phyloP scores from a whole-genome alignment of 2,888 invertebrate species.

The Diogma glabrata region DNA sequence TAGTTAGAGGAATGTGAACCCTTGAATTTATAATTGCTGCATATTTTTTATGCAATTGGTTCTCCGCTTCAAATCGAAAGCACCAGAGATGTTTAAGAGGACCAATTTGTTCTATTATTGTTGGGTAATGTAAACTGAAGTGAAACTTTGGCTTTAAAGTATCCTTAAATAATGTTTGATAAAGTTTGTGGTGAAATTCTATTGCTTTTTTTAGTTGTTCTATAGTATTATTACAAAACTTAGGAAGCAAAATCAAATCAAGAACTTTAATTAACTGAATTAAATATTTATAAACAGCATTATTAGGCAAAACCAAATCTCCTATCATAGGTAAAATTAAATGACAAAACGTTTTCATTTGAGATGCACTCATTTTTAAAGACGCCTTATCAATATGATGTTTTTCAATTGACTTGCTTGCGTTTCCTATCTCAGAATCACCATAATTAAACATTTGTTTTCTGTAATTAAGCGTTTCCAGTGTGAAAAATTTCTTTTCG shows the following conservation, averaged over 20 bases:
- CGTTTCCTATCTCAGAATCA: neutral
- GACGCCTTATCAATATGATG: neutral
- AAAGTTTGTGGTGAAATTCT: constrained; percentile 12
- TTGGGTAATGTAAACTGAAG: constrained; percentile 13
- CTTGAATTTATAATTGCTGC: constrained; percentile 17
- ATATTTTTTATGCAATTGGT: constrained; percentile 16
- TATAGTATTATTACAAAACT: constrained; percentile 9
- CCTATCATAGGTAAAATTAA: constrained; percentile 1
- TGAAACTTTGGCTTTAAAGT: constrained; percentile 16
- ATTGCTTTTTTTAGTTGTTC: constrained; percentile 13
- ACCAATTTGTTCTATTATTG: neutral
- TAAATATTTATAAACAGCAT: constrained; percentile 6
- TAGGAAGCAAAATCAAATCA: constrained; percentile 14
- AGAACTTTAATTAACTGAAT: constrained; percentile 13
- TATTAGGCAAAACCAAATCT: constrained; percentile 12
- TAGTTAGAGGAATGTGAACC: constrained; percentile 15
- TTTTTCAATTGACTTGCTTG: neutral
- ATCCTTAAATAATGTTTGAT: constrained; percentile 3
- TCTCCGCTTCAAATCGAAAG: constrained; percentile 15
- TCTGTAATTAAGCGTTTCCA: too few species aligned
- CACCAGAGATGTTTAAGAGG: neutral
- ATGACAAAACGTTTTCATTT: neutral
- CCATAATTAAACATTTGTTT: constrained; percentile 3
- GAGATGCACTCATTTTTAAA: neutral
- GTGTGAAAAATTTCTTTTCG: too few species aligned